Base-by-base conservation (phyloP, 2,888 invertebrate genomes). In the Digitonthophagus gazella region DNA sequence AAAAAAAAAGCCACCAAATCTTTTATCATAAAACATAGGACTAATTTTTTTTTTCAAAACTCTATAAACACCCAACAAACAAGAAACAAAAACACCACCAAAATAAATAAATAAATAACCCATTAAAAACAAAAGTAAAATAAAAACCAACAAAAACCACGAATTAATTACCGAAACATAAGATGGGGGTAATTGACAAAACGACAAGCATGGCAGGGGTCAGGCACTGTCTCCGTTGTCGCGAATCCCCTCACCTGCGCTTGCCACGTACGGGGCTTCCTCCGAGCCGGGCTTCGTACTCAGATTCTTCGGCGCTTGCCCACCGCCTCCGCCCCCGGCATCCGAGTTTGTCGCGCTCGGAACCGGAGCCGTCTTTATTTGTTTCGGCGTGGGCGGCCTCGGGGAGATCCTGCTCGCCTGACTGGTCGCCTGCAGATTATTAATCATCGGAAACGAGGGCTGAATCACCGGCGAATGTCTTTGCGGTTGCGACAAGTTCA, bases 141-240 rank as follows among this genome's bases (percentile, higher is more conserved):
- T n/a, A 71, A 71, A 74, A 76, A 75, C 75, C 75, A 78, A 76
- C 76, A 78, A 77, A 78, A 79, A 77, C 78, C 78, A 78, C 78
- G 72, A 76, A 76, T 78, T 76, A 44, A 79, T 81, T 81, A 82
- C 82, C 82, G 79, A 80, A 80, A 79, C 78, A 76, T 78, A 78
- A 78, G 76, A 78, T 77, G 78, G 76, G 78, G n/a, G 75, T 78
- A 73, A 76, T 75, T 80, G 78, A 78, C 79, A 78, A 70, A 78
- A 78, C 77, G 78, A 76, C 79, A 78, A 79, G 79, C 78, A 78
- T 76, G 77, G 76, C 77, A 77, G 79, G 76, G 79, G 80, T 82
- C 82, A 82, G 82, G 82, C 81, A 80, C 78, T 81, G 76, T 81
- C 81, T 77, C 81, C 82, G 73, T 80, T 81, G 76, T 80, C 81